phyloP scores from a whole-genome alignment of 2,888 invertebrate genomes.

The Lysandra coridon region DNA sequence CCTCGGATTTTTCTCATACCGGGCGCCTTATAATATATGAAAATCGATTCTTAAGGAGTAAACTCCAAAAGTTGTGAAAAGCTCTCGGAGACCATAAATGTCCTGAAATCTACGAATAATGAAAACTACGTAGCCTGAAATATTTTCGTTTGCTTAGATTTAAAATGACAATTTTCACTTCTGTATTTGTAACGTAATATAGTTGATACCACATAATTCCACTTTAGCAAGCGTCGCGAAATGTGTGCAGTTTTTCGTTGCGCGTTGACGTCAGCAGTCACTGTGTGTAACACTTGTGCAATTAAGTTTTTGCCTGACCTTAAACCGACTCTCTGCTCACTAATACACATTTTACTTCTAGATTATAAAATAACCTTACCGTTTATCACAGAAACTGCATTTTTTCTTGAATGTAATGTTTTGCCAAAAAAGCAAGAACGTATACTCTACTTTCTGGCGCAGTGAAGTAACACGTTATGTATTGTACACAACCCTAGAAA shows the following conservation, averaged over 20 bases:
- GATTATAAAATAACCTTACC: neutral
- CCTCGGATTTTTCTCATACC: too few relatives aligned
- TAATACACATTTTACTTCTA: neutral
- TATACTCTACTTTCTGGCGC: too few relatives aligned
- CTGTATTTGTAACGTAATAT: neutral
- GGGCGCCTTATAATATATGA: too few relatives aligned
- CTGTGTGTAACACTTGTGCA: slow-evolving; percentile 21
- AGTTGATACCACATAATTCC: neutral
- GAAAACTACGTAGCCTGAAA: neutral
- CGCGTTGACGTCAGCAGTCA: slow-evolving; percentile 10
- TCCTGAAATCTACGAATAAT: neutral
- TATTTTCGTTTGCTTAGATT: neutral
- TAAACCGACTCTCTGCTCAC: neutral
- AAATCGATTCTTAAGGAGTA: too few relatives aligned
- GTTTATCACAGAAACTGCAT: neutral
- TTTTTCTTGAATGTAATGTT: neutral
- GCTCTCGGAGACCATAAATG: neutral
- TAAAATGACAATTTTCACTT: too few relatives aligned
- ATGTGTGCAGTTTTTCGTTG: neutral
- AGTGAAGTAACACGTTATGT: too few relatives aligned
- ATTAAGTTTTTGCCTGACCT: slow-evolving; percentile 3
- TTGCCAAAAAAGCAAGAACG: too few relatives aligned
- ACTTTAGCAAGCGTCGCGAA: neutral
- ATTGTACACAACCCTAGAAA: too few relatives aligned
- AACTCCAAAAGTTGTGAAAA: neutral